A percentile compares a stretch with the other conserved stretches of the same genome.
These are phyloP conservation scores for Scarus forsteni DNA, from an alignment of 2,797 vertebrate species.

Conservation along the genomic window DNA sequence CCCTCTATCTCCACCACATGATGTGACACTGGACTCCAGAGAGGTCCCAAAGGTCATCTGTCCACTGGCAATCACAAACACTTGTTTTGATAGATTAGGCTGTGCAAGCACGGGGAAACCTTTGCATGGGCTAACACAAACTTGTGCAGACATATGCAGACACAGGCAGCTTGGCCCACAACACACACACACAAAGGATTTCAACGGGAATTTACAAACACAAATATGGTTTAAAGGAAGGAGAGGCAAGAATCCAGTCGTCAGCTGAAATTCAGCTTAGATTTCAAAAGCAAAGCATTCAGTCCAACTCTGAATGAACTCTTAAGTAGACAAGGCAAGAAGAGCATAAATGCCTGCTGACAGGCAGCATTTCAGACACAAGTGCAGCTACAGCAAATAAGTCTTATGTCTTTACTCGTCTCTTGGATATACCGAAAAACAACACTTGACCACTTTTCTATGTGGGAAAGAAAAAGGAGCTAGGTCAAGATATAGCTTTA, in stretches of 20 bases:
- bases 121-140: slow-evolving; percentile 16
- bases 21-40: slow-evolving; percentile 63
- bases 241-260: background rate
- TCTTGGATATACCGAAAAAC: slow-evolving; percentile 3
- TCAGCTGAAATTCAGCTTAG: slow-evolving; percentile 14
- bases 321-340: slow-evolving; percentile 18
- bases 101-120: slow-evolving; percentile 43
- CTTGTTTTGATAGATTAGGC: slow-evolving; percentile 80
- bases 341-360: slow-evolving; percentile 20
- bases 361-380: slow-evolving; percentile 9
- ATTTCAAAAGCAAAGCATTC: slow-evolving; percentile 3
- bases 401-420: slow-evolving; percentile 5
- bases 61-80: slow-evolving; percentile 74
- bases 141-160: slow-evolving; percentile 18
- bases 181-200: background rate
- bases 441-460: slow-evolving; percentile 3
- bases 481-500: background rate
- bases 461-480: slow-evolving; percentile 4
- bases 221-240: background rate
- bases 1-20: slow-evolving; percentile 52
- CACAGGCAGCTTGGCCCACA: slow-evolving; percentile 8
- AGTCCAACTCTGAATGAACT: background rate
- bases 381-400: slow-evolving; percentile 14
- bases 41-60: slow-evolving; percentile 73
- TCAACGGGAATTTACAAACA: background rate